phyloP scores from a whole-genome alignment of 2,888 invertebrate genomes.

The Marasmarcha lunaedactyla region DNA sequence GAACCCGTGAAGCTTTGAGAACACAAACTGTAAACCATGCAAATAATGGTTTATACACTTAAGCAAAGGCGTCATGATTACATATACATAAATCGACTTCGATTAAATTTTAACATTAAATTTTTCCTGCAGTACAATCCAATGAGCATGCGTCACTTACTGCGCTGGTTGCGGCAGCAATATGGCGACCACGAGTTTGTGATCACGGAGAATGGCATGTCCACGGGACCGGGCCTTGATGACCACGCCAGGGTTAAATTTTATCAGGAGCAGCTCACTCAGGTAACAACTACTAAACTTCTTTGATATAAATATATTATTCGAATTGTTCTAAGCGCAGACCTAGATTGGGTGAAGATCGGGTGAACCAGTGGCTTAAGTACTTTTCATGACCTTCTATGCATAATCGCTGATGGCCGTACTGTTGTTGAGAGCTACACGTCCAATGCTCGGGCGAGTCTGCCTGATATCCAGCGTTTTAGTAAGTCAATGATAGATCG shows the following conservation, averaged over 20 bases:
- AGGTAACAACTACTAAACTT: no score
- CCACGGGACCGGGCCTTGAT: slow-evolving; percentile 21
- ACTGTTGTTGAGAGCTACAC: no score
- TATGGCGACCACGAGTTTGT: slow-evolving; percentile 42
- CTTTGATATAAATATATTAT: no score
- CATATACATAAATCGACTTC: not conserved
- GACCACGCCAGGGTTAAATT: slow-evolving; percentile 27
- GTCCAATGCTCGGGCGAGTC: no score
- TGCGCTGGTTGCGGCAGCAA: slow-evolving; percentile 42
- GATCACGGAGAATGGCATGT: slow-evolving; percentile 58
- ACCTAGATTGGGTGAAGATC: no score
- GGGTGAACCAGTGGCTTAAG: no score
- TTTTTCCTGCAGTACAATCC: slow-evolving; percentile 36
- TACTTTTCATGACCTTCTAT: no score
- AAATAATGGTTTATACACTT: not conserved
- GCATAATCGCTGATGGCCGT: no score
- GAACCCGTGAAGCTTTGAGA: not conserved
- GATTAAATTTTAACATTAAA: not conserved
- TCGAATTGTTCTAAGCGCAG: not conserved
- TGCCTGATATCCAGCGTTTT: no score
- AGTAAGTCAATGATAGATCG: no score
- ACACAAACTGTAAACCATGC: not conserved
- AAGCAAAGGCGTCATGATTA: not conserved
- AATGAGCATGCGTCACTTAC: slow-evolving; percentile 40
- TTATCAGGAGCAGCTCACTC: slow-evolving; percentile 25